Evolutionary conservation across 2,113 vertebrate genomes (phyloP).

Genomic region (Centrocercus urophasianus): DNA sequence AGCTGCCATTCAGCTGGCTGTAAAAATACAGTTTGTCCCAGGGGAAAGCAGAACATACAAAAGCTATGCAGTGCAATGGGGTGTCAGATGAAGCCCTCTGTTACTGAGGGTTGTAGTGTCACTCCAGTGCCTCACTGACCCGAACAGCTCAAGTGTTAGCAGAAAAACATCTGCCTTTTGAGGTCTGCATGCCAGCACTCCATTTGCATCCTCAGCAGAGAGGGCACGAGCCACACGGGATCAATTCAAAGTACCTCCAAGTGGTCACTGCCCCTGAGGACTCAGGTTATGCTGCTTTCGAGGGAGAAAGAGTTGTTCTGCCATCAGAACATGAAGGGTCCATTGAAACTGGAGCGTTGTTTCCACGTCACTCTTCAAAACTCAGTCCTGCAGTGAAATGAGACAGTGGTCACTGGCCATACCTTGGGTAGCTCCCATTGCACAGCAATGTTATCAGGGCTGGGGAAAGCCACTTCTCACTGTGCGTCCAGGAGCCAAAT

Average conservation of each 20-base stretch:
- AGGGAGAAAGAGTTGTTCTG: neutral
- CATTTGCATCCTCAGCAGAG: neutral
- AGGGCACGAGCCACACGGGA: neutral
- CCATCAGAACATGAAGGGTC: neutral
- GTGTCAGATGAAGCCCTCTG: neutral
- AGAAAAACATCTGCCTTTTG: neutral
- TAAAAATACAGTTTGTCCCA: neutral
- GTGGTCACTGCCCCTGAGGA: too few relatives aligned
- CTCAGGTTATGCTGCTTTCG: neutral
- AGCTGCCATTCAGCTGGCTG: constrained; percentile 41
- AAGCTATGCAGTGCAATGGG: neutral
- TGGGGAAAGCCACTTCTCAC: neutral
- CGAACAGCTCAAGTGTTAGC: neutral
- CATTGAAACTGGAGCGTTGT: neutral
- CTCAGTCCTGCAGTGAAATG: neutral
- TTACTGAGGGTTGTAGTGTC: neutral
- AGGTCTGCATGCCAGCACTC: neutral
- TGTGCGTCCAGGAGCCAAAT: neutral
- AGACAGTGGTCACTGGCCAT: neutral
- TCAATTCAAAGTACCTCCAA: neutral
- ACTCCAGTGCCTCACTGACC: neutral
- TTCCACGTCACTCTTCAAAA: neutral
- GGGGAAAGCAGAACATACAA: neutral
- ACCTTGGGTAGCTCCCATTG: neutral
- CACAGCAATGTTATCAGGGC: neutral